Evolutionary conservation across 2,888 invertebrate species (phyloP).

Genomic region (Himalopsyche kuldschensis): DNA sequence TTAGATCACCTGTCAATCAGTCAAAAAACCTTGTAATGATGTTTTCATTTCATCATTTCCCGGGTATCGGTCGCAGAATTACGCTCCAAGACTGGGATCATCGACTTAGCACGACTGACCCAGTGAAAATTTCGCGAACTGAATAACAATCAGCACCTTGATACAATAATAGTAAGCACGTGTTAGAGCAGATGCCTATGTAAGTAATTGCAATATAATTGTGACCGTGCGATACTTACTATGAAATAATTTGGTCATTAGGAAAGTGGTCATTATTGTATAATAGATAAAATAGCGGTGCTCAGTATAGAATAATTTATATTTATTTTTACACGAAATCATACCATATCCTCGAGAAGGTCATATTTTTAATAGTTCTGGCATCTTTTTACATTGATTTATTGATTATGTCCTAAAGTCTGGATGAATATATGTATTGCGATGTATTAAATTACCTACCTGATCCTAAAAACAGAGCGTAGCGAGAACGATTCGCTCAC

Average conservation of each 20-base stretch:
- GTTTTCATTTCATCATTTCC: background rate
- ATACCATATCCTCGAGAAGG: too few relatives aligned
- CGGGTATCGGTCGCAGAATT: background rate
- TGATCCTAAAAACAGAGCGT: too few relatives aligned
- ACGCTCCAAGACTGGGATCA: background rate
- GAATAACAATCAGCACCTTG: background rate
- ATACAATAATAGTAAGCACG: background rate
- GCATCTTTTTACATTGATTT: too few relatives aligned
- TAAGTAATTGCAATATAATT: background rate
- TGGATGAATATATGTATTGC: too few relatives aligned
- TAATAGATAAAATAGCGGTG: too few relatives aligned
- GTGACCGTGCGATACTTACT: background rate
- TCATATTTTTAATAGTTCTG: too few relatives aligned
- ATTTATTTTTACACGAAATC: too few relatives aligned
- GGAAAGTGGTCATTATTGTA: background rate
- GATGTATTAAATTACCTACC: too few relatives aligned
- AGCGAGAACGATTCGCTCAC: too few relatives aligned
- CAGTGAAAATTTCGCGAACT: background rate
- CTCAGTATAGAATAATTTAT: too few relatives aligned
- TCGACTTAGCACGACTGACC: background rate
- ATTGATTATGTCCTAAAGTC: too few relatives aligned
- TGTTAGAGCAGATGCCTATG: too few relatives aligned
- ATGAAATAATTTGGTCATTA: background rate
- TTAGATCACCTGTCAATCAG: background rate
- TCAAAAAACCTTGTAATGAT: background rate